Percentiles rank a stretch among this genome's conserved stretches.
These are phyloP conservation scores for Chrysaora quinquecirrha DNA, from an alignment of 30 jellyfish, hydroid and myxozoan species.

Conservation along the genomic window DNA sequence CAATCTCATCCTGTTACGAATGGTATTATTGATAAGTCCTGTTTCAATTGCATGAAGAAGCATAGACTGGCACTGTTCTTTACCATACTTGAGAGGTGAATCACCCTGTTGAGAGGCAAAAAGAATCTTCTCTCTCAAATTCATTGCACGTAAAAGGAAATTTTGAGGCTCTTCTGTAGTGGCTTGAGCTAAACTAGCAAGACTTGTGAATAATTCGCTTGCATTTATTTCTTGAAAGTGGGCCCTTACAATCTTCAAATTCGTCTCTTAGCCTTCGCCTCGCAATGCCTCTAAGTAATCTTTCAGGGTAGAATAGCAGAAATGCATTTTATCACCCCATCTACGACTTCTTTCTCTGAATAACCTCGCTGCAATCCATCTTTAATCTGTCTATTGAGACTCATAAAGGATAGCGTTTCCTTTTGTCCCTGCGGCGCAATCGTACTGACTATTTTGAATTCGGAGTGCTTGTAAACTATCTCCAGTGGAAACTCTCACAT, in stretches of 20 bases:
- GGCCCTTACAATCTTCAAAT: conserved; percentile 30
- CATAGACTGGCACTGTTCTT: conserved; percentile 33
- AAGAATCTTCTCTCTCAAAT: conserved; percentile 10
- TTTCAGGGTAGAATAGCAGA: conserved; percentile 15
- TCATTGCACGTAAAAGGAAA: conserved; percentile 53
- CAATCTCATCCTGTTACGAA: conserved; percentile 30
- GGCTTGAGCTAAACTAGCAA: conserved; percentile 19
- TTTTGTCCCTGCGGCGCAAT: neutral
- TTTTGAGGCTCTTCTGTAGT: conserved; percentile 51
- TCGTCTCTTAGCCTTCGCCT: conserved; percentile 29
- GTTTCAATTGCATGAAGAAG: conserved; percentile 37
- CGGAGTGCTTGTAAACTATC: too few species aligned
- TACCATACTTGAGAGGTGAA: conserved; percentile 26
- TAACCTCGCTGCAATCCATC: neutral
- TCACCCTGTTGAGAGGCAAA: conserved; percentile 15
- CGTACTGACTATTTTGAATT: neutral
- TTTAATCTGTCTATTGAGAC: neutral
- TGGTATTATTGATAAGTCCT: conserved; percentile 32
- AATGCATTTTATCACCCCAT: conserved; percentile 47
- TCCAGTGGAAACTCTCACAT: too few species aligned
- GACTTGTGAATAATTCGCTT: conserved; percentile 43
- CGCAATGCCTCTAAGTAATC: conserved; percentile 50
- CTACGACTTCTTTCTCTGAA: neutral
- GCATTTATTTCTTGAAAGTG: conserved; percentile 61
- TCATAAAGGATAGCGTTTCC: neutral